Evolutionary conservation across 2,113 vertebrate species (phyloP), one percentile per base, ranked within the genome.

Genomic region (Melanerpes aurifrons): DNA sequence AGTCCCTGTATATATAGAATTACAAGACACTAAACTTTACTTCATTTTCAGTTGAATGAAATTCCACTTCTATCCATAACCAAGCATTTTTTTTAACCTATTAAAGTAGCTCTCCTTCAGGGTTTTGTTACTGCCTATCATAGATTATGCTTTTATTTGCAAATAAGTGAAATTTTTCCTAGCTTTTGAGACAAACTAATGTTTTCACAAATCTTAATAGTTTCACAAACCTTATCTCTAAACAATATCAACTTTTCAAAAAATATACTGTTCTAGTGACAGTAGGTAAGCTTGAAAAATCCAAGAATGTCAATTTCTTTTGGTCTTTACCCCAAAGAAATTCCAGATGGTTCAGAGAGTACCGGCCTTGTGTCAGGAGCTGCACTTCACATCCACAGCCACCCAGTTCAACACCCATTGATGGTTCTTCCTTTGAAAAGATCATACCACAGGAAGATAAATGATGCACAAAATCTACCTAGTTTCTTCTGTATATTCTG

Each of bases 311-410:
- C 8, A 40, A 19, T 73, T 73, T 86, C 17, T n/a, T 22, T 66
- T 50, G 29, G 43, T 45, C 43, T 45, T 45, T 15, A 45, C 43
- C 15, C 15, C 22, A 48, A 71, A 74, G 61, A 14, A 68, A 57
- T 74, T 92, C 19, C 19, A 70, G 10, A 50, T 43, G 7, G 4
- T 70, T 78, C 67, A 69, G 54, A 56, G 40, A 63, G 54, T 1
- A 22, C 11, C 10, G 82, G 10, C 5, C 15, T 4, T 6, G 43
- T 67, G 19, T 6, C 48, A 66, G 58, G 9, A 25, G 6, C 48
- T 80, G 12, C 20, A 73, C 6, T 6, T 9, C 1, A 0, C 5
- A 10, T 2, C 0, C 10, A 66, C 10, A 76, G 6, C 17, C 3
- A 1, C 25, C 62, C 17, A 47, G 35, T 83, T 6, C 1, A 0